Percentiles rank a stretch among this genome's conserved stretches.
phyloP scores from a whole-genome alignment of 2,113 vertebrate genomes.

The Tichodroma muraria region DNA sequence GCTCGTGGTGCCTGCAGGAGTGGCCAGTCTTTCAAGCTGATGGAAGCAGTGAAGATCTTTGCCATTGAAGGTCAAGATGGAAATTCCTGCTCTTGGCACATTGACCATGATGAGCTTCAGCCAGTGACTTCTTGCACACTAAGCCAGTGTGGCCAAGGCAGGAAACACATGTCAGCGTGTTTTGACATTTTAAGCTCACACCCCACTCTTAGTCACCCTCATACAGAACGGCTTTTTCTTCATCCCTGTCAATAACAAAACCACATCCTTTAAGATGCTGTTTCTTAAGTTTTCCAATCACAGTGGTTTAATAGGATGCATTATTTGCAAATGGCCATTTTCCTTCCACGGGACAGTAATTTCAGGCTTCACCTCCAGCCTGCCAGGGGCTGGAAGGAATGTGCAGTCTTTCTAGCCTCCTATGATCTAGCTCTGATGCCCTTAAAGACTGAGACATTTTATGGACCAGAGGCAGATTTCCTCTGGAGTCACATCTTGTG shows the following conservation, averaged over 20 bases:
- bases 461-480: neutral
- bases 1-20: neutral
- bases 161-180: neutral
- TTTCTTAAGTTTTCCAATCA: neutral
- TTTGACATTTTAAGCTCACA: conserved; percentile 2
- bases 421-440: neutral
- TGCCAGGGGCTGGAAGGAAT: neutral
- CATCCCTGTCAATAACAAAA: neutral
- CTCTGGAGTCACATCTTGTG: neutral
- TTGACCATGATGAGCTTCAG: neutral
- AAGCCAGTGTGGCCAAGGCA: neutral
- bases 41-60: neutral
- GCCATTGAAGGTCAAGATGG: neutral
- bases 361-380: neutral
- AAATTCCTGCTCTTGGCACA: conserved; percentile 3
- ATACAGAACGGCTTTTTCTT: neutral
- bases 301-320: neutral
- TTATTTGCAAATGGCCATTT: neutral
- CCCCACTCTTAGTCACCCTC: neutral
- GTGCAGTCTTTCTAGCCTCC: neutral
- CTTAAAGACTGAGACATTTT: neutral
- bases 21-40: neutral
- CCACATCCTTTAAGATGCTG: neutral
- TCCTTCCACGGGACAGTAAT: neutral
- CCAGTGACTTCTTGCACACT: neutral